Evolutionary conservation across 2,797 vertebrate species (phyloP).

Genomic region (Lepidocolaptes lacrymiger): DNA sequence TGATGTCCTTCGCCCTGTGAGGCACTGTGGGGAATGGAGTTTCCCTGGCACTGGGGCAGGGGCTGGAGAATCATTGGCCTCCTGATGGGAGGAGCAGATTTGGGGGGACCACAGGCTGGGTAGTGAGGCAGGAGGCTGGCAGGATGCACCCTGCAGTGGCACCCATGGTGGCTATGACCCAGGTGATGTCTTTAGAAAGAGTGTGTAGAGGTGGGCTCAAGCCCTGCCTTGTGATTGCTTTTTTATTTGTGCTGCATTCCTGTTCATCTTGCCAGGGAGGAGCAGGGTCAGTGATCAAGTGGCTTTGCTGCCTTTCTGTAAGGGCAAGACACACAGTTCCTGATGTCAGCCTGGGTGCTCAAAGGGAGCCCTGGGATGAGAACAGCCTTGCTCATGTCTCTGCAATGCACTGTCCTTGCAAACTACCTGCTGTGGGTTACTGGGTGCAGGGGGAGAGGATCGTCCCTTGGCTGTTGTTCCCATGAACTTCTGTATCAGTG

Average conservation of each 20-base stretch:
- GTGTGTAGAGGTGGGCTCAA: not conserved
- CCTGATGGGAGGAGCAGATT: fast-evolving
- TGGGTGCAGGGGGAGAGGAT: not conserved
- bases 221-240: not conserved
- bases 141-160: not conserved
- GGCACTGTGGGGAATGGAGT: not conserved
- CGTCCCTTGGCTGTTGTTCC: not conserved
- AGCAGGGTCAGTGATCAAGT: not conserved
- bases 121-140: not conserved
- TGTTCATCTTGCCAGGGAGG: not conserved
- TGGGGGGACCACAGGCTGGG: not conserved
- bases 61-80: not conserved
- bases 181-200: not conserved
- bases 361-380: not conserved
- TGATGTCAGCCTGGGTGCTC: not conserved
- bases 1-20: not conserved
- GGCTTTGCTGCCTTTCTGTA: not conserved
- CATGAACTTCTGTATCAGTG: not conserved
- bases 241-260: not conserved
- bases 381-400: not conserved
- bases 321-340: not conserved
- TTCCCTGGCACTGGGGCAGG: not conserved
- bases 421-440: not conserved
- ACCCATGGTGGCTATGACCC: not conserved
- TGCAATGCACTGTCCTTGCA: not conserved